Evolutionary conservation across 1,140 invertebrate species (phyloP).

Genomic region (Panulirus ornatus): DNA sequence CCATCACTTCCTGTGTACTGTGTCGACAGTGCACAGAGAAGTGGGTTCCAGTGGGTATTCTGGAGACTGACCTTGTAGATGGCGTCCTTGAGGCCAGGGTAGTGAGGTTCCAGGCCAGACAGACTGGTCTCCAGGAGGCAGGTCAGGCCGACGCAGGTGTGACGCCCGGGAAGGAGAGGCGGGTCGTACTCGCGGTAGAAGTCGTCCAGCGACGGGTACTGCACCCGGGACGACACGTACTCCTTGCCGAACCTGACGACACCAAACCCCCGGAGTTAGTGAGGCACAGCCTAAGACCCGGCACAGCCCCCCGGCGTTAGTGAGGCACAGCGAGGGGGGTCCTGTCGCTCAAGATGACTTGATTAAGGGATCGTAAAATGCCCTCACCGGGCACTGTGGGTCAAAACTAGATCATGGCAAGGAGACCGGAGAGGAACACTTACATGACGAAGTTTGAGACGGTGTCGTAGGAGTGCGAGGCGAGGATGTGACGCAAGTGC

Average conservation of each 20-base stretch:
- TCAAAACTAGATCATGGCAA: too few relatives aligned
- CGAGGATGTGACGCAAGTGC: conserved; percentile 40
- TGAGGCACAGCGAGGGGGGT: too few relatives aligned
- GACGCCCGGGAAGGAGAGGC: conserved; percentile 85
- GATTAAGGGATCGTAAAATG: too few relatives aligned
- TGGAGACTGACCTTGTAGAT: conserved; percentile 81
- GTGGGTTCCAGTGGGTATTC: too few relatives aligned
- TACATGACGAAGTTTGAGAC: conserved; percentile 70
- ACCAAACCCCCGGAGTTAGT: too few relatives aligned
- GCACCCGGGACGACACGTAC: conserved; percentile 76
- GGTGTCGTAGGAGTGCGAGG: conserved; percentile 75
- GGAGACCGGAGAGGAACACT: conserved; percentile 30
- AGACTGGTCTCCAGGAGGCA: conserved; percentile 85
- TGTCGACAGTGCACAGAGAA: too few relatives aligned
- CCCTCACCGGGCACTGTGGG: too few relatives aligned
- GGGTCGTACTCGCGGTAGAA: conserved; percentile 88
- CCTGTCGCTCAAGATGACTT: too few relatives aligned
- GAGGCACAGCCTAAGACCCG: too few relatives aligned
- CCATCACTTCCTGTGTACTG: too few relatives aligned
- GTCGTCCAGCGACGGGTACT: conserved; percentile 80
- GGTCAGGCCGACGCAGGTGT: conserved; percentile 92
- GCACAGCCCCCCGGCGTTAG: too few relatives aligned
- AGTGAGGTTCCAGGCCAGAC: conserved; percentile 77
- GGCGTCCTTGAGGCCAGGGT: conserved; percentile 81
- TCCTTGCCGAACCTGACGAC: neutral